Evolutionary conservation across 1,140 invertebrate genomes (phyloP).

Genomic region (Rhopalosiphum padi): DNA sequence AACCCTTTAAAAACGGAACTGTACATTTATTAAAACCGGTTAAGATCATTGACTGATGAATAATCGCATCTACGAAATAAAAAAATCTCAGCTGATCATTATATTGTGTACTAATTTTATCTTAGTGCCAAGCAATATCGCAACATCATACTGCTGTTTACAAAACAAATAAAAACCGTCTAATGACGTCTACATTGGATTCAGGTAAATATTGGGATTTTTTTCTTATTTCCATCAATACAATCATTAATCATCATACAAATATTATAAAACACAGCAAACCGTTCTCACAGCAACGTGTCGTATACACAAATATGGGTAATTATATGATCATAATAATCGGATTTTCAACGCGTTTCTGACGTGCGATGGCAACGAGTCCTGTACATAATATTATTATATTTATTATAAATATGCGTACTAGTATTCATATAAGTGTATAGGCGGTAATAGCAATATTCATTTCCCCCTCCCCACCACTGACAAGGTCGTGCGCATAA

Average conservation of each 20-base stretch:
- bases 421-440: neutral
- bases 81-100: neutral
- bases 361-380: neutral
- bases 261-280: neutral
- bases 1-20: neutral
- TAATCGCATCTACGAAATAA: neutral
- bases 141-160: neutral
- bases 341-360: neutral
- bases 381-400: neutral
- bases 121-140: too few relatives aligned
- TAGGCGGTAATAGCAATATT: neutral
- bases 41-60: neutral
- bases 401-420: too few relatives aligned
- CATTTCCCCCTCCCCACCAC: neutral
- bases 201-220: neutral
- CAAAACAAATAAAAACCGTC: neutral
- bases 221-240: neutral
- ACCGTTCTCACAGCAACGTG: neutral
- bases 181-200: neutral
- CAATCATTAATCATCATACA: neutral
- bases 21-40: neutral
- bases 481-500: neutral
- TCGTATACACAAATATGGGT: neutral
- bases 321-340: neutral
- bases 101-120: too few relatives aligned